Evolutionary conservation across 2,797 vertebrate species (phyloP), one percentile per base, ranked within the genome.

Genomic region (Sebastes ruberrimus): DNA sequence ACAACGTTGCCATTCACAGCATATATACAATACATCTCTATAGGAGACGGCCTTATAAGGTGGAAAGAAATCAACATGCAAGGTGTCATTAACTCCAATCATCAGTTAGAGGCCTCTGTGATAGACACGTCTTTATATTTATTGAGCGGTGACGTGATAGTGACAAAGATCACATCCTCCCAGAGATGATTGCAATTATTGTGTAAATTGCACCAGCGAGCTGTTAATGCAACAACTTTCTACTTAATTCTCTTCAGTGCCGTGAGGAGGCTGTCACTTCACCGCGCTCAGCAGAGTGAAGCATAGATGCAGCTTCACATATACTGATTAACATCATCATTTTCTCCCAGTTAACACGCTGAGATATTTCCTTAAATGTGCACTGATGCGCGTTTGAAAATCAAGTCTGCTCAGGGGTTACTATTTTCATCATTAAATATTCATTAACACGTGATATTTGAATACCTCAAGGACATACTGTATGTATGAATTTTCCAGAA

Each of bases 401-500:
- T 74, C 52, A 49, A 73, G 27, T 73, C 78, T 57, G 70, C 78
- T 81, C 63, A 65, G 74, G 64, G 68, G 61, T 79, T 76, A 78
- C 82, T 74, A 74, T 81, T 87, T 83, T 86, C 73, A 74, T 77
- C 82, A 78, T 87, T 86, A 88, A 84, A 81, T 84, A 92, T 87
- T 90, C 76, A 91, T 82, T 71, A 85, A 73, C 79, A 86, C 16
- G 22, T 79, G 77, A 85, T 86, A 65, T 72, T 84, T 65, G 81
- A 87, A 88, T 84, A 89, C 76, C 85, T 86, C 79, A 85, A 88
- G 83, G 83, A 86, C 62, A 42, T 75, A 55, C 22, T 22, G 53
- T 55, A 55, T 72, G 62, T 79, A 78, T 72, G 66, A 83, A 85
- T 88, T 80, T 82, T 85, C 53, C 30, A 80, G 84, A 89, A 92